Base-by-base conservation (phyloP, 2,113 vertebrate genomes). In the Limnothrissa miodon region DNA sequence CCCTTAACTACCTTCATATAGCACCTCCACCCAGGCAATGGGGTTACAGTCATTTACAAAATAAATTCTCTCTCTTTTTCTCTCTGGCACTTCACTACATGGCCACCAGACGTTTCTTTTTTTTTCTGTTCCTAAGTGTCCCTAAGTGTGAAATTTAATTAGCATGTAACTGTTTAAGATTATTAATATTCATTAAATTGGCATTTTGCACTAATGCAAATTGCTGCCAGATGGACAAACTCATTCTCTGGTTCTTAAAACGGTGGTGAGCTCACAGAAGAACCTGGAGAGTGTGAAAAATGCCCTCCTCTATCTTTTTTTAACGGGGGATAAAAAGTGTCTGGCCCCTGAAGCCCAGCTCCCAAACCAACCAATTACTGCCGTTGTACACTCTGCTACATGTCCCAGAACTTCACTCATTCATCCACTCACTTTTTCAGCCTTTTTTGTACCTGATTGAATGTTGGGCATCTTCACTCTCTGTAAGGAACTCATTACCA, bases 181-280 rank as follows among this genome's bases (percentile, higher is more conserved):
- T 83, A 87, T 88, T 86, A 87, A 88, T 89, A 87, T 89, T 91
- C 86, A 90, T 90, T 80, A 86, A 87, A 79, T 85, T 90, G 87
- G 83, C 66, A 88, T 78, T 81, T 84, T 86, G 81, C 83, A 83
- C 81, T 81, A 82, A 88, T 89, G 85, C 78, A 82, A 88, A 89
- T 87, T 87, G 80, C 66, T 79, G 83, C 45, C 83, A 85, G 86
- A 88, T 88, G 83, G 79, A 91, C 81, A 82, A 84, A 85, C 82
- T 78, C 5, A 85, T 84, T 85, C 53, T 78, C 48, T 80, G 21
- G n/a, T 74, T 84, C 80, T 82, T 83, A 48, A 78, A 83, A 70
- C 29, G 66, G 29, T 15, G 15, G 66, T 36, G 66, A 74, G 66
- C 66, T 74, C 70, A 82, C 82, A 79, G 84, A 70, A 84, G 48